Evolutionary conservation across 2,888 invertebrate genomes (phyloP).

Genomic region (Cerastoderma edule): DNA sequence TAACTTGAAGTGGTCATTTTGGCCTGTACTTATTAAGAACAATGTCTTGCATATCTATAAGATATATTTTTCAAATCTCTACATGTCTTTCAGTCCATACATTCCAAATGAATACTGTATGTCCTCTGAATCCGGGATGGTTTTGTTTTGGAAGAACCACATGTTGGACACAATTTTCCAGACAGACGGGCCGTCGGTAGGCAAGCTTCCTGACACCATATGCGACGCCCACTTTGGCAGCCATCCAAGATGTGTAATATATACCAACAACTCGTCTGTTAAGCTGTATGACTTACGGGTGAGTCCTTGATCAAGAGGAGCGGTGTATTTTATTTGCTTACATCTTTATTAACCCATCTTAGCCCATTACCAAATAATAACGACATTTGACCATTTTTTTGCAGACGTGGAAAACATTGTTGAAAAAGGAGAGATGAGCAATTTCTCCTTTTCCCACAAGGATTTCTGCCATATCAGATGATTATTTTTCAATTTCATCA

Average conservation of each 20-base stretch:
- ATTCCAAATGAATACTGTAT: constrained; percentile 66
- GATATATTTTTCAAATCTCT: too few relatives aligned
- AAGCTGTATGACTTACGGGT: constrained; percentile 73
- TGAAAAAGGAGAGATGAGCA: too few relatives aligned
- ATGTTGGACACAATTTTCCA: not conserved
- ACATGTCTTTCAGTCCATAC: constrained; percentile 64
- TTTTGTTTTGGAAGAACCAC: not conserved
- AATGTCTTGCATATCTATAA: too few relatives aligned
- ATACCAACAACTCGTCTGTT: constrained; percentile 66
- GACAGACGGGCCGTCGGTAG: not conserved
- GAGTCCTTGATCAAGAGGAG: too few relatives aligned
- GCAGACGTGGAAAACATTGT: too few relatives aligned
- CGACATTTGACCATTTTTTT: too few relatives aligned
- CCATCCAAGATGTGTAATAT: constrained; percentile 69
- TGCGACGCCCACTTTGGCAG: constrained; percentile 67
- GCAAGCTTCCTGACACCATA: constrained; percentile 56
- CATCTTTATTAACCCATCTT: not conserved
- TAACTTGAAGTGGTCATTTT: too few relatives aligned
- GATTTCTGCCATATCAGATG: too few relatives aligned
- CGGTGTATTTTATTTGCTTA: too few relatives aligned
- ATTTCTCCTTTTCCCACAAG: too few relatives aligned
- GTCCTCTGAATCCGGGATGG: constrained; percentile 49
- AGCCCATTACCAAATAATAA: constrained; percentile 1
- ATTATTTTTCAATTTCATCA: too few relatives aligned
- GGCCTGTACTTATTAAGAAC: too few relatives aligned